phyloP scores from a whole-genome alignment of 2,888 invertebrate genomes.

The Romanomermis culicivorax region DNA sequence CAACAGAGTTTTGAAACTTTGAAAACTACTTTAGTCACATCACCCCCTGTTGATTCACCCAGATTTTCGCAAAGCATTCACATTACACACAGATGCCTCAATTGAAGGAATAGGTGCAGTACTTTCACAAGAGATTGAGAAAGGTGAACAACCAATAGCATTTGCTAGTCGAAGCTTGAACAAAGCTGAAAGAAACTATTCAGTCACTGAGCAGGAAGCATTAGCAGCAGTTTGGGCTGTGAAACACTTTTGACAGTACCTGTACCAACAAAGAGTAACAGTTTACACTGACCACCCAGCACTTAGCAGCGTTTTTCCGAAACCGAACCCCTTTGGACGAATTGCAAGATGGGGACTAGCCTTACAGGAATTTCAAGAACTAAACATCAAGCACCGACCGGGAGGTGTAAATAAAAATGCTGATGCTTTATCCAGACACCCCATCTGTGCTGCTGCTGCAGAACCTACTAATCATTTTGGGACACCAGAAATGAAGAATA shows the following conservation, averaged over 20 bases:
- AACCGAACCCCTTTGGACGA: not conserved
- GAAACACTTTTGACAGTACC: not conserved
- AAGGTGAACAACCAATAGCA: not conserved
- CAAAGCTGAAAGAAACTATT: not conserved
- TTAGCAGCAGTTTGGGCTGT: slow-evolving; percentile 2
- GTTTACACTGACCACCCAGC: slow-evolving; percentile 2
- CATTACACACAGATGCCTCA: slow-evolving; percentile 1
- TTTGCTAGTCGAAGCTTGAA: slow-evolving; percentile 1
- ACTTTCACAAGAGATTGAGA: slow-evolving; percentile 1
- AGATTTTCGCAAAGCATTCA: slow-evolving; percentile 6
- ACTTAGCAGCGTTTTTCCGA: not conserved
- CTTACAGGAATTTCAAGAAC: not conserved
- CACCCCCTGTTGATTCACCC: not conserved
- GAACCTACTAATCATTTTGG: not conserved
- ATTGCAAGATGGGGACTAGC: not conserved
- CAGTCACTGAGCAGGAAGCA: slow-evolving; percentile 2
- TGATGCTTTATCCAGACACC: not conserved
- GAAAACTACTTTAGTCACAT: not conserved
- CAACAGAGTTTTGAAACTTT: not conserved
- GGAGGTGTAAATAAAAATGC: not conserved
- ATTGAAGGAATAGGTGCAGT: slow-evolving; percentile 1
- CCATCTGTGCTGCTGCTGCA: not conserved
- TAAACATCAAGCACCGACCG: not conserved
- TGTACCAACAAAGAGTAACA: not conserved
- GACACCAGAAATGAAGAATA: no score